A percentile compares a stretch with the other conserved stretches of the same genome.
Evolutionary conservation across 2,888 invertebrate species (phyloP).

Genomic region (Stenchaetothrips biformis): DNA sequence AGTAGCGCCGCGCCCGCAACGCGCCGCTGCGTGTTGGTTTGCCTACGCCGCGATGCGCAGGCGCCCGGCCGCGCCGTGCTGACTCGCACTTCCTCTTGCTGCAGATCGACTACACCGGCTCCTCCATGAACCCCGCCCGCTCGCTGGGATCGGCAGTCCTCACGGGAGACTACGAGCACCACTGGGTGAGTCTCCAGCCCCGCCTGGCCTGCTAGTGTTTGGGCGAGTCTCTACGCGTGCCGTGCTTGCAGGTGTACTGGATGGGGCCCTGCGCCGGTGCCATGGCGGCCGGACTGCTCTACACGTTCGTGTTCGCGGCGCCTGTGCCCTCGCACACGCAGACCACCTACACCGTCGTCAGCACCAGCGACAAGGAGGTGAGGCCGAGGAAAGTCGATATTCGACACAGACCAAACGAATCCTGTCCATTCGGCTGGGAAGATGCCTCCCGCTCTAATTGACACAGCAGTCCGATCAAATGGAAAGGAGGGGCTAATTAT

Average conservation of each 20-base stretch:
- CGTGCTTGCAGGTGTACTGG: slow-evolving; percentile 68
- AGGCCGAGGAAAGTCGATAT: slow-evolving; percentile 23
- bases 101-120: slow-evolving; percentile 64
- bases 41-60: background rate
- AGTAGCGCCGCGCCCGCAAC: background rate
- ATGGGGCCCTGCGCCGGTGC: slow-evolving; percentile 81
- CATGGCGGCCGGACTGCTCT: slow-evolving; percentile 68
- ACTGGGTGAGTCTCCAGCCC: slow-evolving; percentile 63
- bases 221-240: slow-evolving; percentile 6
- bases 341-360: slow-evolving; percentile 46
- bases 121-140: slow-evolving; percentile 90
- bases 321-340: slow-evolving; percentile 37
- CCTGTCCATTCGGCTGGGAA: no score
- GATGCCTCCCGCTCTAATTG: no score
- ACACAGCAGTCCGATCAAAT: no score
- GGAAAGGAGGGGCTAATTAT: background rate
- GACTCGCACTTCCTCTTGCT: slow-evolving; percentile 33
- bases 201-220: background rate
- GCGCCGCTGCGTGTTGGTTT: background rate
- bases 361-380: slow-evolving; percentile 48
- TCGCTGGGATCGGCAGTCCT: slow-evolving; percentile 83
- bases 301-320: slow-evolving; percentile 53
- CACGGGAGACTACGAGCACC: slow-evolving; percentile 65
- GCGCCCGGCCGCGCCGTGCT: background rate
- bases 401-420: slow-evolving; percentile 10